Evolutionary conservation across 2,888 invertebrate species (phyloP).

Genomic region (Hyppa rectilinea): DNA sequence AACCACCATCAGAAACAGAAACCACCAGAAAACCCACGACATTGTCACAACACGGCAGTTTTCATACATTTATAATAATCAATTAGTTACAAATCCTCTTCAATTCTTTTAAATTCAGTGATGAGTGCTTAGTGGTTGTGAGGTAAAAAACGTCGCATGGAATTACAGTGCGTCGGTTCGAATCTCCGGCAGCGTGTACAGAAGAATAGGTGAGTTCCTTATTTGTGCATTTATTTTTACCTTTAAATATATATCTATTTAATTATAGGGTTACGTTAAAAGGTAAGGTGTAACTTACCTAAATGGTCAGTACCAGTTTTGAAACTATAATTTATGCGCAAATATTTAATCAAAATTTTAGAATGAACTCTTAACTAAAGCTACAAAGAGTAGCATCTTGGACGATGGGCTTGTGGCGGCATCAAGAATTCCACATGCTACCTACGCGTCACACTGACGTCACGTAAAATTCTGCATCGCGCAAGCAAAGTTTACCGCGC

Average conservation of each 20-base stretch:
- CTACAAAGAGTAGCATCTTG: too few species aligned
- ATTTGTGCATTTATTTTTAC: not conserved
- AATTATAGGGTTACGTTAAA: too few species aligned
- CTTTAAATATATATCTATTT: not conserved
- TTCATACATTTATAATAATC: constrained; percentile 41
- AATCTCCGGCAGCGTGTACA: constrained; percentile 62
- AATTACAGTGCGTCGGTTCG: constrained; percentile 59
- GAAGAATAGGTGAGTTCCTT: constrained; percentile 60
- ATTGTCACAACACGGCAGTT: not conserved
- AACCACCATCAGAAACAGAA: constrained; percentile 71
- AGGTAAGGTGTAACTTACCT: too few species aligned
- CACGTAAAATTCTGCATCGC: too few species aligned
- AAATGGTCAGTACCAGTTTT: too few species aligned
- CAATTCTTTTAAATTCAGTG: constrained; percentile 31
- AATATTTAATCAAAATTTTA: too few species aligned
- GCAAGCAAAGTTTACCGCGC: too few species aligned
- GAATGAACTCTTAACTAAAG: too few species aligned
- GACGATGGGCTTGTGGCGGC: too few species aligned
- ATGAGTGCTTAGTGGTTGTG: constrained; percentile 54
- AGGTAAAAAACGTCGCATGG: constrained; percentile 68
- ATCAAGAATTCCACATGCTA: too few species aligned
- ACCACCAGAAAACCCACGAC: constrained; percentile 33
- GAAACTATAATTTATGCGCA: too few species aligned
- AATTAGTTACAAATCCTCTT: not conserved
- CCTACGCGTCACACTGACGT: too few species aligned